Evolutionary conservation across 2,113 vertebrate genomes (phyloP).

Genomic region (Amblyopsis rosae): DNA sequence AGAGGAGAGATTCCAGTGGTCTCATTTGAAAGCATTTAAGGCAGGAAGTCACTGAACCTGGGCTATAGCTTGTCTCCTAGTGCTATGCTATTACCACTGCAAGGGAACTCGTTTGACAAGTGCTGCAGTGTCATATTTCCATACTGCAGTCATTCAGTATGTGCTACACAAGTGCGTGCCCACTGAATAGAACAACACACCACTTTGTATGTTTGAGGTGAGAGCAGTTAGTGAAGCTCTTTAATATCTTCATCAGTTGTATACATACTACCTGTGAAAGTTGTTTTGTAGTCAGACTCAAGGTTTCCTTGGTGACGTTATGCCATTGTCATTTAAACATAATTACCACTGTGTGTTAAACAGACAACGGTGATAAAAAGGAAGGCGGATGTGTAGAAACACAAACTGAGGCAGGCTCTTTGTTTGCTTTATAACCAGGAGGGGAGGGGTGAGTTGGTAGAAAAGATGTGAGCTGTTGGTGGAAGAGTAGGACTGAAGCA

Average conservation of each 20-base stretch:
- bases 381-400: too few relatives aligned
- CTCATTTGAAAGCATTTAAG: neutral
- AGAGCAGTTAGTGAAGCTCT: neutral
- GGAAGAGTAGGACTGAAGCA: too few relatives aligned
- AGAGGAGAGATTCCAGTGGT: constrained; percentile 13
- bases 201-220: neutral
- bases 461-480: too few relatives aligned
- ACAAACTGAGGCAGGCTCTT: too few relatives aligned
- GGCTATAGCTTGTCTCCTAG: too few relatives aligned
- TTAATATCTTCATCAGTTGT: too few relatives aligned
- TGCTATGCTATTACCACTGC: constrained; percentile 15
- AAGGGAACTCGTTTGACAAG: constrained; percentile 26
- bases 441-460: too few relatives aligned
- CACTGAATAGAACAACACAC: constrained; percentile 16
- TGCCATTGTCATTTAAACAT: too few relatives aligned
- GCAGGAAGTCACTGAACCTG: constrained; percentile 7
- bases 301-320: neutral
- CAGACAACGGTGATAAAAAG: too few relatives aligned
- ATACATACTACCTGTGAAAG: too few relatives aligned
- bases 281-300: neutral
- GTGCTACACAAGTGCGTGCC: constrained; percentile 28
- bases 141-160: constrained; percentile 21
- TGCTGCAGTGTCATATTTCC: constrained; percentile 38
- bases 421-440: too few relatives aligned
- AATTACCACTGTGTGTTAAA: too few relatives aligned